Evolutionary conservation across 2,888 invertebrate genomes (phyloP), one percentile per base, ranked within the genome.

Genomic region (Pandemis heparana): DNA sequence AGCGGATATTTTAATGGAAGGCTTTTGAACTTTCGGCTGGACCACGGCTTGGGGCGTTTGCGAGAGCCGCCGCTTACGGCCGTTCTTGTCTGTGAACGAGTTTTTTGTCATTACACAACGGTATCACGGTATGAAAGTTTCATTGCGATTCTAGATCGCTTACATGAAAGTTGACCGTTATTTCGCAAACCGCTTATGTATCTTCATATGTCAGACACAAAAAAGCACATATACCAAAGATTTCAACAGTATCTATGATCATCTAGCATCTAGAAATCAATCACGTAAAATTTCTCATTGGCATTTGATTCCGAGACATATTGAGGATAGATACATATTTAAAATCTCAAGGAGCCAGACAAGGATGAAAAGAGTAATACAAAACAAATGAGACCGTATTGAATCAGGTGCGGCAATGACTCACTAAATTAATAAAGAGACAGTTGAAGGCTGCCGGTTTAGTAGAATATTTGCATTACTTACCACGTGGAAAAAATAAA

Each of bases 21-120:
- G 87, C 74, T 90, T 94, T 77, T 92, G 94, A 66, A 94, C 81
- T 85, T 94, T 94, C 0, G 94, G 89, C 76, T 92, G 91, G 48
- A 92, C 89, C 23, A 85, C 83, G 10, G 89, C 87, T 78, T 89
- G 91, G 2, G 90, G 89, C 3, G 93, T 91, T 77, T 89, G 88
- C 70, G 92, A 94, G n/a, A 89, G 87, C 71, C 92, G 92, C 66
- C 94, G 92, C 82, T 94, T 94, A 80, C 93, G 87, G 77, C 86
- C 89, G 78, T 83, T 82, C 83, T 92, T 92, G 80, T 89, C 94
- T 94, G 85, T 70, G 62, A 39, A 72, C 38, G 39, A 68, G 67
- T 67, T 68, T 68, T 53, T 63, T 70, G 43, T 62, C 56, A 51
- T 70, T 70, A 70, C 63, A 62, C 63, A 63, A 63, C 63, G 70